phyloP scores from a whole-genome alignment of 1,140 invertebrate genomes.

The Maniola jurtina region DNA sequence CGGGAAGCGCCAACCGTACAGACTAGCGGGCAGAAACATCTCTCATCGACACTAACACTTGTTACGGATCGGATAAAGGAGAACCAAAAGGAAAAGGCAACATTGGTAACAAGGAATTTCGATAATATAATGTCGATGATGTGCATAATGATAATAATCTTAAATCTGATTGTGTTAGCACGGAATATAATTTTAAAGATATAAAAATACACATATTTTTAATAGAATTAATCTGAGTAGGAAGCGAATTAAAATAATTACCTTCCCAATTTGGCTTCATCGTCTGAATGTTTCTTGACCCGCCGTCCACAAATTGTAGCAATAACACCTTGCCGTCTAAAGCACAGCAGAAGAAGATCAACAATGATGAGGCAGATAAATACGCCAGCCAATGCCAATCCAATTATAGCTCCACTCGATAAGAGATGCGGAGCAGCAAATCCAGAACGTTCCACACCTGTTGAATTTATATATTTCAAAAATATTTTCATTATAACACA shows the following conservation, averaged over 20 bases:
- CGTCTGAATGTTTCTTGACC: constrained; percentile 85
- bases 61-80: constrained; percentile 30
- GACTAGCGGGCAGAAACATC: constrained; percentile 85
- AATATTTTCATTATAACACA: constrained; percentile 8
- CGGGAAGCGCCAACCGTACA: constrained; percentile 95
- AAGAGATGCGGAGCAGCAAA: constrained; percentile 79
- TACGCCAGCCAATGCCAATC: constrained; percentile 86
- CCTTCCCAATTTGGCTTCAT: constrained; percentile 90
- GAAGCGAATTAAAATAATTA: constrained; percentile 56
- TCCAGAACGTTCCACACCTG: constrained; percentile 80
- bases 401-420: constrained; percentile 87
- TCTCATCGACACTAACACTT: constrained; percentile 76
- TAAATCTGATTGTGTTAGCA: constrained; percentile 13
- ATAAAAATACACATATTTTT: constrained; percentile 4
- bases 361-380: constrained; percentile 87
- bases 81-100: constrained; percentile 30
- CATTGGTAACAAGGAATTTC: constrained; percentile 25
- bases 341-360: constrained; percentile 88
- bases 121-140: constrained; percentile 53
- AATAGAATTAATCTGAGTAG: neutral
- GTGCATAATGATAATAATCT: constrained; percentile 13
- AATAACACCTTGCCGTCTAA: constrained; percentile 84
- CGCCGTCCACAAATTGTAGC: constrained; percentile 84
- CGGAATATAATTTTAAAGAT: constrained; percentile 17
- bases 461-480: constrained; percentile 38